A percentile compares a stretch with the other conserved stretches of the same genome.
Evolutionary conservation across 2,797 vertebrate species (phyloP).

Genomic region (Sebastes diaconus): DNA sequence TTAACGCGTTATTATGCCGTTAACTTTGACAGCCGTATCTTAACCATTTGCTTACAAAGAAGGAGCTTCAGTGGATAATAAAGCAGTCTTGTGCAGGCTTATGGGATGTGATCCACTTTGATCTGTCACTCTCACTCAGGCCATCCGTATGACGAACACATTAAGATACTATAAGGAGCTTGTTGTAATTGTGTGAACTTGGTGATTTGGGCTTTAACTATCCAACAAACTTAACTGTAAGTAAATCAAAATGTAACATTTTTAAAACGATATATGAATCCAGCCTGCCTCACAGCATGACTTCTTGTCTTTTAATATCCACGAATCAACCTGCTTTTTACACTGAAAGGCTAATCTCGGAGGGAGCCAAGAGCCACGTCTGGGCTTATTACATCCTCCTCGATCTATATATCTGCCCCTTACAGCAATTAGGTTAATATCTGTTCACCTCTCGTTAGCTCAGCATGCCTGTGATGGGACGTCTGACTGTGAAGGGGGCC

Average conservation of each 20-base stretch:
- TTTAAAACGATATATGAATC: not conserved
- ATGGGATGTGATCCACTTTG: not conserved
- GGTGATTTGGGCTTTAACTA: not conserved
- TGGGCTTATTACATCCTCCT: conserved; percentile 64
- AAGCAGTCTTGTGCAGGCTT: not conserved
- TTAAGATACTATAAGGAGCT: not conserved
- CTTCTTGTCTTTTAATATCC: conserved; percentile 9
- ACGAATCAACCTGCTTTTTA: conserved; percentile 34
- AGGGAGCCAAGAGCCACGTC: conserved; percentile 24
- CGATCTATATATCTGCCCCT: conserved; percentile 72
- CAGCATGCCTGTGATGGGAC: conserved; percentile 56
- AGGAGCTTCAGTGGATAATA: not conserved
- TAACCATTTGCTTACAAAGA: too few relatives aligned
- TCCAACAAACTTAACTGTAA: too few relatives aligned
- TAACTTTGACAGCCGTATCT: too few relatives aligned
- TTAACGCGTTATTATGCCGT: too few relatives aligned
- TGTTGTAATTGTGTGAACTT: not conserved
- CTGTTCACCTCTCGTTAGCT: conserved; percentile 68
- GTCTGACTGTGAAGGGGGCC: conserved; percentile 40
- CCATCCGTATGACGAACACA: not conserved
- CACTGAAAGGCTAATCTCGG: conserved; percentile 23
- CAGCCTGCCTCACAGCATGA: not conserved
- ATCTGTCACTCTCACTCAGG: not conserved
- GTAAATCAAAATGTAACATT: not conserved
- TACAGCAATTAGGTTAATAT: conserved; percentile 75